Percentiles rank a stretch among this genome's conserved stretches.
Evolutionary conservation across 2,113 vertebrate species (phyloP).

Genomic region (Pardalotus punctatus): DNA sequence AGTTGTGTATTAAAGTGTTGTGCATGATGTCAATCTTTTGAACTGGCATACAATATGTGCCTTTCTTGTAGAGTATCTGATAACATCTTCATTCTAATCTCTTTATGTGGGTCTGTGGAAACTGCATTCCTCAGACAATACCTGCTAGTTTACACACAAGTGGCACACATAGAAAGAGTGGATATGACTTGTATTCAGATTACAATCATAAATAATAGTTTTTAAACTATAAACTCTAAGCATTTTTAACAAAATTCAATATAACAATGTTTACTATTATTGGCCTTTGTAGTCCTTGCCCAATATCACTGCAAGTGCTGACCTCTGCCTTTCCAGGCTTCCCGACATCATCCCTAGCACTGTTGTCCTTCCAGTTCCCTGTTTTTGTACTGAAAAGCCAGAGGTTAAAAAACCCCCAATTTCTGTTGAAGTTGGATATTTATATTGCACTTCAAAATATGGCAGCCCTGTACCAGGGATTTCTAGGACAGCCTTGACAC

Average conservation of each 20-base stretch:
- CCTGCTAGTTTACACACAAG: background rate
- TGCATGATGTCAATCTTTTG: background rate
- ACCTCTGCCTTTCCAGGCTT: background rate
- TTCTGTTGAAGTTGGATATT: background rate
- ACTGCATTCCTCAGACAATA: background rate
- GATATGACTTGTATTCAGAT: background rate
- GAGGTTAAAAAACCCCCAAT: background rate
- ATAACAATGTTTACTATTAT: background rate
- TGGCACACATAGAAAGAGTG: background rate
- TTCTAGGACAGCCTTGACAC: background rate
- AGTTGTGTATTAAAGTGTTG: background rate
- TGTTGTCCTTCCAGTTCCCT: background rate
- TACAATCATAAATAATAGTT: background rate
- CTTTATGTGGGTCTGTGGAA: background rate
- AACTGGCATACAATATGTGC: rapidly evolving
- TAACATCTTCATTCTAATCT: background rate
- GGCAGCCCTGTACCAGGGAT: background rate
- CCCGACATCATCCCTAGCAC: background rate
- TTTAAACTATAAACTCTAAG: background rate
- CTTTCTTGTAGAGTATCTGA: background rate
- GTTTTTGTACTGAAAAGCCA: background rate
- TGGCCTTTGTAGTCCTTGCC: background rate
- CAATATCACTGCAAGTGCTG: background rate
- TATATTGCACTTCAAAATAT: background rate
- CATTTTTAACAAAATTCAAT: background rate